Conservation (phyloP, 2,797 vertebrate species). For the Naso thynnoides region DNA sequence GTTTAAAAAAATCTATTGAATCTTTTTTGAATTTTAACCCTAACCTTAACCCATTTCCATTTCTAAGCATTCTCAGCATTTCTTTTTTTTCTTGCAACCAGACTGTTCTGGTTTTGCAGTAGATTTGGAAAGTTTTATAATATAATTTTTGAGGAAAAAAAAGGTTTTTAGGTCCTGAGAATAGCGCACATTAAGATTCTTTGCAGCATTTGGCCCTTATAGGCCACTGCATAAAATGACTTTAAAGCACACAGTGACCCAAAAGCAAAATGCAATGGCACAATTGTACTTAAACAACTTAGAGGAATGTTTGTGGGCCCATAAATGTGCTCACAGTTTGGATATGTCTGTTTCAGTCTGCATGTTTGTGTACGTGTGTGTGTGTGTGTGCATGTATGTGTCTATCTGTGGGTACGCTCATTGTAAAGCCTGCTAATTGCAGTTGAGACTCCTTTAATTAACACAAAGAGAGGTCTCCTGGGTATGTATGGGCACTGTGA, state of each 20-base stretch:
- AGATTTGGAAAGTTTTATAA: not conserved
- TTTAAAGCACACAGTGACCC: slow-evolving; percentile 23
- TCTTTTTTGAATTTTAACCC: not conserved
- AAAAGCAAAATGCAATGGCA: slow-evolving; percentile 19
- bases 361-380: slow-evolving; percentile 30
- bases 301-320: slow-evolving; percentile 54
- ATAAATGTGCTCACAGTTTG: slow-evolving; percentile 56
- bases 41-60: not conserved
- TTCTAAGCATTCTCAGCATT: not conserved
- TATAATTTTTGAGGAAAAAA: not conserved
- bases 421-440: slow-evolving; percentile 81
- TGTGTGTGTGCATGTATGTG: slow-evolving; percentile 23
- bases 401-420: slow-evolving; percentile 59
- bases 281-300: slow-evolving; percentile 37
- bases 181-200: not conserved
- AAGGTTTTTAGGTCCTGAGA: not conserved
- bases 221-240: not conserved
- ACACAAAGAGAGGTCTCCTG: slow-evolving; percentile 79
- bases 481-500: slow-evolving; percentile 68
- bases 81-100: too few relatives aligned
- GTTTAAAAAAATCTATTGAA: not conserved
- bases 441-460: slow-evolving; percentile 83
- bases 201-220: not conserved
- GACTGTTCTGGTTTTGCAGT: not conserved
- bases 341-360: slow-evolving; percentile 54